These are phyloP conservation scores for Orthonevra nobilis DNA, from an alignment of 2,888 invertebrate species.

Conservation along the genomic window DNA sequence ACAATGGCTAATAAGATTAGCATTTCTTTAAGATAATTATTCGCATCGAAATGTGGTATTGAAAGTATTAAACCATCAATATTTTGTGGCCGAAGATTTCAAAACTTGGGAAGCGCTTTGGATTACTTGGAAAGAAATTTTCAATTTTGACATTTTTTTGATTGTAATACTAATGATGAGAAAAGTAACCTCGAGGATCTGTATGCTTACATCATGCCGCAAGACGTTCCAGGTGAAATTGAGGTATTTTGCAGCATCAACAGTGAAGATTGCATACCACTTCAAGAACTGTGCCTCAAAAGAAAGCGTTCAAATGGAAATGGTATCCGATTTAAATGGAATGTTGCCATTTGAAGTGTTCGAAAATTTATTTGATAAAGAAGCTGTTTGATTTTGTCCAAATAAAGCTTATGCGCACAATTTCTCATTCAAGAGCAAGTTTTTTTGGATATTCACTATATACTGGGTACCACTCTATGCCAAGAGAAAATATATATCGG, in stretches of 20 bases:
- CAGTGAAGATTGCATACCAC: slow-evolving; percentile 6
- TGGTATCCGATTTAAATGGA: not conserved
- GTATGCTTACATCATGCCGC: too few species aligned
- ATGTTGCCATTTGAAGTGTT: not conserved
- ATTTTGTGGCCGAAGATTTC: too few species aligned
- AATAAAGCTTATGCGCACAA: not conserved
- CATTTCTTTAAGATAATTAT: too few species aligned
- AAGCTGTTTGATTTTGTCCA: slow-evolving; percentile 8
- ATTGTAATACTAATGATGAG: too few species aligned
- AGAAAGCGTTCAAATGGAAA: not conserved
- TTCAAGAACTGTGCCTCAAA: not conserved
- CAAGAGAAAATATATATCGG: slow-evolving; percentile 45
- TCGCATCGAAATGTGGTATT: too few species aligned
- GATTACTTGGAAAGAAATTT: not conserved
- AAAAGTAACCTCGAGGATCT: too few species aligned
- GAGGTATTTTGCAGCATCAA: slow-evolving; percentile 31
- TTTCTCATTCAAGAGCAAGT: slow-evolving; percentile 3
- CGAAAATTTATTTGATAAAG: slow-evolving; percentile 8
- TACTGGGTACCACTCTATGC: slow-evolving; percentile 49
- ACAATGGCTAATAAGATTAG: too few species aligned
- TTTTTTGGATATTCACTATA: slow-evolving; percentile 40
- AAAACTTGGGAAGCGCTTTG: not conserved
- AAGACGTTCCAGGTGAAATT: slow-evolving; percentile 30
- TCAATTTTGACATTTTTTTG: too few species aligned
- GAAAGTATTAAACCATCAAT: too few species aligned